phyloP scores from a whole-genome alignment of 2,797 vertebrate species.

The Hemibagrus guttatus region DNA sequence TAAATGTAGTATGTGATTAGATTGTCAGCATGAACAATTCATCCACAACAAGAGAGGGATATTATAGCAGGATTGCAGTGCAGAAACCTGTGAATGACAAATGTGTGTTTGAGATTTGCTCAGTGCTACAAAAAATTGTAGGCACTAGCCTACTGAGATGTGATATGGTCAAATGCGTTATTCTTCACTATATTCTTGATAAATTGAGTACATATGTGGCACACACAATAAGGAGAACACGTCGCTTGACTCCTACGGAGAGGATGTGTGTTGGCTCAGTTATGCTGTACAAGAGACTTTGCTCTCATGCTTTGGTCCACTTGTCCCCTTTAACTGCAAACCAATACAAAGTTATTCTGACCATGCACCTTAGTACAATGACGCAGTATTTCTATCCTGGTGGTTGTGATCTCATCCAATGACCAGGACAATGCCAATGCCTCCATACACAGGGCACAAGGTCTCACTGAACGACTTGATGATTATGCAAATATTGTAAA shows the following conservation, averaged over 20 bases:
- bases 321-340: background rate
- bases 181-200: background rate
- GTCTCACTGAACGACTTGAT: background rate
- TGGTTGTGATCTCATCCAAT: background rate
- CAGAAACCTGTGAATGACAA: background rate
- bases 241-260: background rate
- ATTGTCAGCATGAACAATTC: slow-evolving; percentile 13
- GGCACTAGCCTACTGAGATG: background rate
- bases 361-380: background rate
- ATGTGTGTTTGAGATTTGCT: background rate
- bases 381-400: background rate
- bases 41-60: background rate
- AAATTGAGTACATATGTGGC: background rate
- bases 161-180: background rate
- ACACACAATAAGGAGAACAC: background rate
- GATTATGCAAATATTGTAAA: no score
- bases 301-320: background rate
- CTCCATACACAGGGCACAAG: background rate
- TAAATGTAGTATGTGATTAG: slow-evolving; percentile 16
- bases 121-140: background rate
- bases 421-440: background rate
- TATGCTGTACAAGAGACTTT: background rate
- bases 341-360: background rate
- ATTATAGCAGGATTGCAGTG: background rate
- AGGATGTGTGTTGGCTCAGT: background rate